A percentile compares a stretch with the other conserved stretches of the same genome.
phyloP scores from a whole-genome alignment of 2,888 invertebrate genomes.

The Rhimphoctona megacephalus region DNA sequence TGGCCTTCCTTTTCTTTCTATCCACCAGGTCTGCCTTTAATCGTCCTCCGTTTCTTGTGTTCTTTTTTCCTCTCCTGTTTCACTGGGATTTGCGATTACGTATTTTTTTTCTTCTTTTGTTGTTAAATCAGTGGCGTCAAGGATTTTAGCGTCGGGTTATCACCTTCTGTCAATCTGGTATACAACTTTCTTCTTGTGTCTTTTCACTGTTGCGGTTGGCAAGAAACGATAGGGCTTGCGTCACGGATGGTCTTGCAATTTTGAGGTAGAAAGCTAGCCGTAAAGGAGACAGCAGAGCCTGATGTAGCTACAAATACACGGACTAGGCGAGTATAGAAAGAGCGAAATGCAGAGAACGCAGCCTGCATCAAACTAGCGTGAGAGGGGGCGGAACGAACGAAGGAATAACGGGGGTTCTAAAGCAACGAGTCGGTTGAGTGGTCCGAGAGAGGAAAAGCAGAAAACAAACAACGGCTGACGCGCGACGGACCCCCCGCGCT shows the following conservation, averaged over 20 bases:
- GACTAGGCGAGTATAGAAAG: slow-evolving; percentile 24
- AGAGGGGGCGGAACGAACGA: slow-evolving; percentile 60
- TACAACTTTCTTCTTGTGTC: neutral
- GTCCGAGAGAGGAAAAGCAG: slow-evolving; percentile 66
- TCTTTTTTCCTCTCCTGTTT: slow-evolving; percentile 13
- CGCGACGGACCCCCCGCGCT: slow-evolving; percentile 48
- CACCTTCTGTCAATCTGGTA: slow-evolving; percentile 14
- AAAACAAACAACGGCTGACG: slow-evolving; percentile 68
- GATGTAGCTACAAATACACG: slow-evolving; percentile 43
- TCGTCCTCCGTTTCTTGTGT: slow-evolving; percentile 72
- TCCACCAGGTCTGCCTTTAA: slow-evolving; percentile 80
- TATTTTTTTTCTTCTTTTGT: slow-evolving; percentile 38
- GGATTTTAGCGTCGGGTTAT: slow-evolving; percentile 44
- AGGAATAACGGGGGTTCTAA: slow-evolving; percentile 60
- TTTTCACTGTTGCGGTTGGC: slow-evolving; percentile 18
- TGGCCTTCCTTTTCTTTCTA: slow-evolving; percentile 40
- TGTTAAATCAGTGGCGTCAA: slow-evolving; percentile 28
- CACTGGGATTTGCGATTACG: neutral
- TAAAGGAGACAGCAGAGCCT: slow-evolving; percentile 18
- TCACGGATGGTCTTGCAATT: slow-evolving; percentile 50
- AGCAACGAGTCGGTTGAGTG: slow-evolving; percentile 58
- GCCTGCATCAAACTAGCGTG: slow-evolving; percentile 52
- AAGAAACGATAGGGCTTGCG: slow-evolving; percentile 30
- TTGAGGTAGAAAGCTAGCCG: slow-evolving; percentile 47
- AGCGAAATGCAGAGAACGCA: slow-evolving; percentile 18